Evolutionary conservation across 53 echinoderm and acorn worm genomes (phyloP).

Genomic region (Stichopus horrens): DNA sequence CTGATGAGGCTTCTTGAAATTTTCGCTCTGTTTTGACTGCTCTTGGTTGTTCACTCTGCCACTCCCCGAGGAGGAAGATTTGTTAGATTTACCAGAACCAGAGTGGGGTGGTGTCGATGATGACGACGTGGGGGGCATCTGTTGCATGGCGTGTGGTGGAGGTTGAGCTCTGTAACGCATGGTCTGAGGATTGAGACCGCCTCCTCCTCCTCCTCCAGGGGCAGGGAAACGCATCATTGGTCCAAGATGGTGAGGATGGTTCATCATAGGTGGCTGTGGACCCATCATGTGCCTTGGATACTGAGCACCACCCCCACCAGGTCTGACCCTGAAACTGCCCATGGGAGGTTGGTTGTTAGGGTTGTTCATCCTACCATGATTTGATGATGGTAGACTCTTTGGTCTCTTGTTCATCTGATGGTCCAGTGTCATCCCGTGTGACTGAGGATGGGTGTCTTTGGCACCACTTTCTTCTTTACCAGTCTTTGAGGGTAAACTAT

Average conservation of each 20-base stretch:
- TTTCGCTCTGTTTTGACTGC: slow-evolving; percentile 9
- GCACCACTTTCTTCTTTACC: background rate
- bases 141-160: slow-evolving; percentile 15
- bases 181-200: slow-evolving; percentile 22
- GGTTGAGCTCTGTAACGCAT: slow-evolving; percentile 33
- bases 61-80: background rate
- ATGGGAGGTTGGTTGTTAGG: slow-evolving; percentile 29
- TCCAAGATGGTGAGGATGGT: slow-evolving; percentile 37
- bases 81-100: slow-evolving; percentile 2
- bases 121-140: slow-evolving; percentile 22
- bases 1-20: slow-evolving; percentile 13
- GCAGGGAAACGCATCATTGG: slow-evolving; percentile 38
- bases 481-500: background rate
- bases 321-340: slow-evolving; percentile 39
- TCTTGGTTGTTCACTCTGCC: background rate
- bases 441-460: background rate
- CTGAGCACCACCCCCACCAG: slow-evolving; percentile 9
- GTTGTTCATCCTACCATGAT: background rate
- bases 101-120: background rate
- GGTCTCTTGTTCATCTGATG: slow-evolving; percentile 18
- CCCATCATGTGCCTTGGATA: slow-evolving; percentile 37
- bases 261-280: slow-evolving; percentile 16
- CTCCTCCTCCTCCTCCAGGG: background rate
- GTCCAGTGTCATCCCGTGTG: background rate
- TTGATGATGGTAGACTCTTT: slow-evolving; percentile 34